Evolutionary conservation across 2,797 vertebrate genomes (phyloP).

Genomic region (Pygocentrus nattereri): DNA sequence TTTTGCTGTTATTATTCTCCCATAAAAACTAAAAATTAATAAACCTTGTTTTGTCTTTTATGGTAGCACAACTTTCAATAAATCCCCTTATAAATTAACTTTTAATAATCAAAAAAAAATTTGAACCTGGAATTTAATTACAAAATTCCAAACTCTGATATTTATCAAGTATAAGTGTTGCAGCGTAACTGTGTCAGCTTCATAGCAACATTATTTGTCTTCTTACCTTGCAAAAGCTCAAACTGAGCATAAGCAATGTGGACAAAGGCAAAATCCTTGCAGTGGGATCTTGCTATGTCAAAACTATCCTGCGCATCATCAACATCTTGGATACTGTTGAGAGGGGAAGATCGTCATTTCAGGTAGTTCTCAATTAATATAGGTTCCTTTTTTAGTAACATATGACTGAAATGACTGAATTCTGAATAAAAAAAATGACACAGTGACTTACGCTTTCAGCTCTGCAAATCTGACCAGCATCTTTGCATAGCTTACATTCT

Average conservation of each 20-base stretch:
- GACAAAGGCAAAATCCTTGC: constrained; percentile 95
- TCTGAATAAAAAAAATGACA: not conserved
- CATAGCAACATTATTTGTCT: not conserved
- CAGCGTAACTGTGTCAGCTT: not conserved
- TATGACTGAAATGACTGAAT: not conserved
- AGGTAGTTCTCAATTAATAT: not conserved
- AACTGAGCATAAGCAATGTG: constrained; percentile 94
- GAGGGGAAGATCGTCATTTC: constrained; percentile 4
- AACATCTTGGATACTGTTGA: constrained; percentile 88
- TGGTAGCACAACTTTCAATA: too few relatives aligned
- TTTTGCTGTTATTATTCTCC: too few relatives aligned
- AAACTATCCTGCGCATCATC: constrained; percentile 91
- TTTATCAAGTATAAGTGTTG: too few relatives aligned
- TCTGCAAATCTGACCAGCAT: constrained; percentile 95
- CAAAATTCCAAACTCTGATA: too few relatives aligned
- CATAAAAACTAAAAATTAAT: not conserved
- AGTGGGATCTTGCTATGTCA: constrained; percentile 88
- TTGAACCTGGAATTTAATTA: too few relatives aligned
- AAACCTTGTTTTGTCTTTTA: too few relatives aligned
- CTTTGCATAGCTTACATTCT: constrained; percentile 90
- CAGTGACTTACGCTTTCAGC: constrained; percentile 88
- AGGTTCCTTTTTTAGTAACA: not conserved
- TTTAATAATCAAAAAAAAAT: too few relatives aligned
- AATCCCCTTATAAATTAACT: too few relatives aligned
- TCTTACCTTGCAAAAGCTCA: constrained; percentile 89